Base-by-base conservation (phyloP, 2,888 invertebrate genomes). In the Sycophila texana region DNA sequence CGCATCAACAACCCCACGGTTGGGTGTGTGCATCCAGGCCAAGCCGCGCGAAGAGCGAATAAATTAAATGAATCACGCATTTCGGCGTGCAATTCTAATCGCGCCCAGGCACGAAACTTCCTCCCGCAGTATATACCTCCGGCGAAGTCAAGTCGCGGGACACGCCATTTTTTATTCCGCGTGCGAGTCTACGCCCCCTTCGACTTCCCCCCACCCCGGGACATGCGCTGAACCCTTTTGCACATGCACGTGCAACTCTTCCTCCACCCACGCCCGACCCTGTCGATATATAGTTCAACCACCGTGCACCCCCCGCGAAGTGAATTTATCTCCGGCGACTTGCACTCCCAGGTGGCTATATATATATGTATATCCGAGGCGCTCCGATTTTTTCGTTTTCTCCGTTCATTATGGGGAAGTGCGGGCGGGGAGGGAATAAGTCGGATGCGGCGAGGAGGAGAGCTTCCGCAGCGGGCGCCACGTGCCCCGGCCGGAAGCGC, bases 401-500 rank as follows among this genome's bases (percentile, higher is more conserved):
- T 26, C 1, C 26, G 26, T 26, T 26, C 2, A 3, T 26, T 26
- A 26, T 26, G 26, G 2, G 1, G 26, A 3, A 26, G 26, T 3
- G 39, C 7, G 39, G 39, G 5, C 7, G 39, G 39, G 39, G 39
- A 39, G 4, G 39, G 5, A 39, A 39, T 26, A 39, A 39, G 39
- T 39, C 39, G 39, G 39, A 39, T n/a, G 14, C 57, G 10, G 16
- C 57, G 57, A 18, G 18, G 39, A 63, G 61, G 26, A 70, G 76
- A 53, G 82, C 84, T 87, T 88, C 87, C 88, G 86, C 85, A 70
- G 70, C 66, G 80, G 84, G 70, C 66, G 80, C 84, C 87, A 84
- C 86, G 87, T 85, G 87, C 84, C 83, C 78, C 82, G 30, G 82
- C 85, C 87, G 88, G 87, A 88, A 88, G 84, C 30, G 84, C 81